phyloP scores from a whole-genome alignment of 2,113 vertebrate genomes.

The Glareola pratincola region DNA sequence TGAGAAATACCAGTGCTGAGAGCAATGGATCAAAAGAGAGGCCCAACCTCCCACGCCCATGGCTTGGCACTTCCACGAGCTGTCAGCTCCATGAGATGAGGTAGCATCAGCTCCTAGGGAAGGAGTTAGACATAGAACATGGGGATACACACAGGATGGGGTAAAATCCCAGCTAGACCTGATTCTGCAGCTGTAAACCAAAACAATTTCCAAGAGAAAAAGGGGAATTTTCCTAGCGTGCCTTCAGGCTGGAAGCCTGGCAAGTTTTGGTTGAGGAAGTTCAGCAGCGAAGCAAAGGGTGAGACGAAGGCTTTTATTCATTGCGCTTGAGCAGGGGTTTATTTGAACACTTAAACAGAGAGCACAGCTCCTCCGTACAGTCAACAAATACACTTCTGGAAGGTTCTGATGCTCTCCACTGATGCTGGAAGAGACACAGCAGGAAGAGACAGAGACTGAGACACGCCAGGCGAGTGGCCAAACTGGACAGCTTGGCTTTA shows the following conservation, averaged over 20 bases:
- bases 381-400: background rate
- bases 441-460: background rate
- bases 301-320: background rate
- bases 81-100: background rate
- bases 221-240: background rate
- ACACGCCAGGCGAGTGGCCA: accelerated
- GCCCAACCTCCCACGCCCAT: background rate
- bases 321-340: background rate
- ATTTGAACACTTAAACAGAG: background rate
- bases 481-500: background rate
- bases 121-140: background rate
- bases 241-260: background rate
- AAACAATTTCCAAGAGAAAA: background rate
- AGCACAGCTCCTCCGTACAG: background rate
- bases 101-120: background rate
- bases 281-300: background rate
- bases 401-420: background rate
- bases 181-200: background rate
- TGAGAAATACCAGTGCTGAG: background rate
- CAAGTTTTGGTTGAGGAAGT: background rate
- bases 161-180: background rate
- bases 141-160: accelerated
- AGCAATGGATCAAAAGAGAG: background rate
- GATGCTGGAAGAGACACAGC: background rate
- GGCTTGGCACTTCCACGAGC: background rate